phyloP scores from a whole-genome alignment of 2,888 invertebrate species.

The Odontothrips loti region DNA sequence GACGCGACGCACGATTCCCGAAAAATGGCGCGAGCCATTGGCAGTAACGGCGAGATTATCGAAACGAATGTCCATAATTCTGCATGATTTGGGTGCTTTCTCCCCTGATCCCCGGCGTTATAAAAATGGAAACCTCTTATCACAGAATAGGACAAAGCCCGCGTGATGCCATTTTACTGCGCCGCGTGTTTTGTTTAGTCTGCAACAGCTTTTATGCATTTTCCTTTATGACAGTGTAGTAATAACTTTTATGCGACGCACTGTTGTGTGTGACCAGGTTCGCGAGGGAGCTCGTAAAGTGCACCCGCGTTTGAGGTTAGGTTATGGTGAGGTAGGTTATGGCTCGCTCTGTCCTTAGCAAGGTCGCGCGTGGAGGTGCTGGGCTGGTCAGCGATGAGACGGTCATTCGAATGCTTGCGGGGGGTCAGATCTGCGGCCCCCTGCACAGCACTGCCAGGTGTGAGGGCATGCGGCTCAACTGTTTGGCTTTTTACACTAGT shows the following conservation, averaged over 20 bases:
- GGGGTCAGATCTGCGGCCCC: too few species aligned
- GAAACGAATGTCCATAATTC: too few species aligned
- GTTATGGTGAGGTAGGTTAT: not conserved
- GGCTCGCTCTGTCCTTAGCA: not conserved
- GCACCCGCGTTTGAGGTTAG: not conserved
- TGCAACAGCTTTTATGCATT: slow-evolving; percentile 3
- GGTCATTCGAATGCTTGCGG: too few species aligned
- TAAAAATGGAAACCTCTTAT: not conserved
- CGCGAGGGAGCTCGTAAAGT: not conserved
- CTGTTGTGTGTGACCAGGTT: not conserved
- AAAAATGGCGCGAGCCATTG: too few species aligned
- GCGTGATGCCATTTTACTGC: not conserved
- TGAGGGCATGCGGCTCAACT: too few species aligned
- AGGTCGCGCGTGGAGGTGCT: not conserved
- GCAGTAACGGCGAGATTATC: too few species aligned
- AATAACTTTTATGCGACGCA: slow-evolving; percentile 1
- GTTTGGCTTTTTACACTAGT: too few species aligned
- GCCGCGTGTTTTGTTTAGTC: not conserved
- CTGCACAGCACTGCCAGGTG: too few species aligned
- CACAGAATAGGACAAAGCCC: not conserved
- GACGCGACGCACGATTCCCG: too few species aligned
- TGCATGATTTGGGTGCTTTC: too few species aligned
- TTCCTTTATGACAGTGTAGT: slow-evolving; percentile 3
- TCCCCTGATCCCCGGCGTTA: not conserved
- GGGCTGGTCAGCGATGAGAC: not conserved